phyloP scores from a whole-genome alignment of 2,888 invertebrate species.

The Meiosimyza decipiens region DNA sequence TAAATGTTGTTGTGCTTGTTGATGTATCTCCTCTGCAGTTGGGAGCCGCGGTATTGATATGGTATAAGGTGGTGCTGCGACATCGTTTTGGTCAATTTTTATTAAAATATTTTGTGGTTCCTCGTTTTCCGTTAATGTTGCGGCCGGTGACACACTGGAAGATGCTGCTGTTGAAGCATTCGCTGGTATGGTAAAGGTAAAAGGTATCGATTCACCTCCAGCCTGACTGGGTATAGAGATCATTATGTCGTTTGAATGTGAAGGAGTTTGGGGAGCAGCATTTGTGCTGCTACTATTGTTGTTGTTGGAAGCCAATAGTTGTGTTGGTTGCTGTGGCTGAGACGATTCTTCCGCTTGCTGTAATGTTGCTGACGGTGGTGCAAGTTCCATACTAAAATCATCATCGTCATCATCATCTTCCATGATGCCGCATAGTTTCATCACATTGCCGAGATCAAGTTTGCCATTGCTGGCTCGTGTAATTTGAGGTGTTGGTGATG shows the following conservation, averaged over 20 bases:
- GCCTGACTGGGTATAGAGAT: slow-evolving; percentile 67
- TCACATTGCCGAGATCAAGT: slow-evolving; percentile 78
- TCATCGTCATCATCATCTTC: slow-evolving; percentile 80
- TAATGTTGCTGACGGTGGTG: slow-evolving; percentile 29
- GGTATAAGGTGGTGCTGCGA: slow-evolving; percentile 63
- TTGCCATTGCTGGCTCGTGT: slow-evolving; percentile 66
- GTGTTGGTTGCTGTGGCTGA: slow-evolving; percentile 13
- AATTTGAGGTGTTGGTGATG: slow-evolving; percentile 55
- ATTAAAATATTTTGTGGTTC: slow-evolving; percentile 65
- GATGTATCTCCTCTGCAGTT: slow-evolving; percentile 64
- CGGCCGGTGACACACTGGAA: neutral
- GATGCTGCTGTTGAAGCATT: slow-evolving; percentile 1
- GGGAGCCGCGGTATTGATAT: slow-evolving; percentile 67
- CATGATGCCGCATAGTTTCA: slow-evolving; percentile 77
- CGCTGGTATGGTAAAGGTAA: slow-evolving; percentile 65
- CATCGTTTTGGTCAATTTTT: slow-evolving; percentile 64
- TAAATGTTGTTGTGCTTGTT: slow-evolving; percentile 61
- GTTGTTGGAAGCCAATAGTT: slow-evolving; percentile 32
- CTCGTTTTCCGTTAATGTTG: slow-evolving; percentile 46
- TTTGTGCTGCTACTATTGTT: slow-evolving; percentile 38
- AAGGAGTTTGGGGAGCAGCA: slow-evolving; percentile 33
- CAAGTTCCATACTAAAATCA: slow-evolving; percentile 67
- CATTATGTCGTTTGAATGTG: slow-evolving; percentile 59
- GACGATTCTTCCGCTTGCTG: slow-evolving; percentile 41
- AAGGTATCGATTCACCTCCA: slow-evolving; percentile 61